These are phyloP conservation scores for Cirrhinus mrigala DNA, from an alignment of 2,797 vertebrate species.

Conservation along the genomic window DNA sequence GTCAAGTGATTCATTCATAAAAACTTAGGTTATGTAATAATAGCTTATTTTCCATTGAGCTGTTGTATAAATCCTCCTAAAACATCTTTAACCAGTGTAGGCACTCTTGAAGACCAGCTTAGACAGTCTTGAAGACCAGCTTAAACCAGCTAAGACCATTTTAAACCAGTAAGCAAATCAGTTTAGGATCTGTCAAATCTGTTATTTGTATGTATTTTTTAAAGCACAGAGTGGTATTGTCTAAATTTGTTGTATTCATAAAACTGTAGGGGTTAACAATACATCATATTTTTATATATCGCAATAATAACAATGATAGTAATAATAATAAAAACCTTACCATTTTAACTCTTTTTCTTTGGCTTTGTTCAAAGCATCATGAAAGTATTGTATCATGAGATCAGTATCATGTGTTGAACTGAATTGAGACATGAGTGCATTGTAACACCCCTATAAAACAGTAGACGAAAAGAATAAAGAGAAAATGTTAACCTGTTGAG, in stretches of 20 bases:
- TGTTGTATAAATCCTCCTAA: neutral
- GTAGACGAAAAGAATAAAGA: neutral
- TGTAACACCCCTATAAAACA: neutral
- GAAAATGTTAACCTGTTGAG: neutral
- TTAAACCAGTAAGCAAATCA: neutral
- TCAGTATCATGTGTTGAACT: neutral
- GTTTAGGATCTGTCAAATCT: neutral
- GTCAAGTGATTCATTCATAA: neutral
- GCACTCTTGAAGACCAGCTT: neutral
- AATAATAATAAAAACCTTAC: neutral
- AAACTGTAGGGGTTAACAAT: neutral
- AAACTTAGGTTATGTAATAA: too few species aligned
- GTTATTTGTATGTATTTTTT: neutral
- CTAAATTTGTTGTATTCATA: neutral
- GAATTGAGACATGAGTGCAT: neutral
- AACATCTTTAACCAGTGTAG: neutral
- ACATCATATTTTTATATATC: neutral
- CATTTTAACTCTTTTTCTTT: neutral
- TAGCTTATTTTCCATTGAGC: too few species aligned
- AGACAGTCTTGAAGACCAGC: too few species aligned
- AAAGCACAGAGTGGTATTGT: neutral
- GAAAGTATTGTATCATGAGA: too few species aligned
- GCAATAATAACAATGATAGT: neutral
- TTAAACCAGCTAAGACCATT: too few species aligned
- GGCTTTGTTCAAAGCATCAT: too few species aligned